phyloP scores from a whole-genome alignment of 2,797 vertebrate species.

The Merluccius polli region DNA sequence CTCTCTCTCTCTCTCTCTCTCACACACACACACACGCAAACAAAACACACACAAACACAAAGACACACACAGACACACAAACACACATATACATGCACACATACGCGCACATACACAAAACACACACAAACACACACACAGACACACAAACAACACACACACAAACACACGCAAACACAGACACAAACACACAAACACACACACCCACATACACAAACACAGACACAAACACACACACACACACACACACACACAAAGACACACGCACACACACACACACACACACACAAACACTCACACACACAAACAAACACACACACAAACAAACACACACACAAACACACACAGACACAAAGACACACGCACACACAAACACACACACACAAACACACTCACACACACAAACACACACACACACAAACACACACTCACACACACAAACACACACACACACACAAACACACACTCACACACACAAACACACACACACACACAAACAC shows the following conservation, averaged over 20 bases:
- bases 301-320: conserved; percentile 10
- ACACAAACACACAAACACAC: conserved; percentile 6
- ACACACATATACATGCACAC: neutral
- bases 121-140: conserved; percentile 19
- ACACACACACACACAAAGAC: conserved; percentile 10
- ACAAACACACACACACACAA: no score
- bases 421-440: neutral
- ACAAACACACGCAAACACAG: neutral
- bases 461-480: conserved; percentile 2
- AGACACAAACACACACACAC: conserved; percentile 1
- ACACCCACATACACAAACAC: conserved; percentile 4
- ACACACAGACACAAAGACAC: neutral
- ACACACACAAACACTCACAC: neutral
- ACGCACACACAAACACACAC: conserved; percentile 12
- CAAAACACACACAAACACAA: neutral
- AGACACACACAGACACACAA: conserved; percentile 10
- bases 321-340: conserved; percentile 2
- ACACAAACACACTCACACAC: conserved; percentile 18
- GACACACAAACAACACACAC: conserved; percentile 10
- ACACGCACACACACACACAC: conserved; percentile 20
- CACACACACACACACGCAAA: neutral
- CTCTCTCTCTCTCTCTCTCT: neutral
- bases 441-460: neutral
- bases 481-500: conserved; percentile 9
- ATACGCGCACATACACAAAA: conserved; percentile 5